phyloP scores from a whole-genome alignment of 2,797 vertebrate genomes.

The Petrocephalus schoutedeni region DNA sequence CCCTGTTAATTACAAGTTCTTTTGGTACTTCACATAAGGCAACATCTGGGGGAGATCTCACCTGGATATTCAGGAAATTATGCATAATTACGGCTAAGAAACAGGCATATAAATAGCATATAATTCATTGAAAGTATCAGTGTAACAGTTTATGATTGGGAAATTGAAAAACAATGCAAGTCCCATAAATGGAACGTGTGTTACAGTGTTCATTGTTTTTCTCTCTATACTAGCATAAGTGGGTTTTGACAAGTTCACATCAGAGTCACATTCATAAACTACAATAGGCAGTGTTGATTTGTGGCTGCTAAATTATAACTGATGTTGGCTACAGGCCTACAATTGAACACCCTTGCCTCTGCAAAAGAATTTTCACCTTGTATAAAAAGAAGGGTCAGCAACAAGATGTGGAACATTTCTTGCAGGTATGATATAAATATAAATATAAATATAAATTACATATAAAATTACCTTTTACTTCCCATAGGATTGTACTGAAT shows the following conservation, averaged over 20 bases:
- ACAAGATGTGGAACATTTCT: background rate
- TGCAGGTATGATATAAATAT: background rate
- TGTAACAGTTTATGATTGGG: background rate
- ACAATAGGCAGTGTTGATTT: background rate
- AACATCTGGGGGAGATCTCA: background rate
- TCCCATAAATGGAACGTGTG: background rate
- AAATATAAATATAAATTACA: too few species aligned
- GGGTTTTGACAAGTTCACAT: background rate
- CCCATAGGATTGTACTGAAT: background rate
- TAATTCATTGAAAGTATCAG: background rate
- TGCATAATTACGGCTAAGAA: background rate
- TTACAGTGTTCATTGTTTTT: background rate
- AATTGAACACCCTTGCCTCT: background rate
- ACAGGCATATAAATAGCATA: background rate
- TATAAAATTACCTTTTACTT: background rate
- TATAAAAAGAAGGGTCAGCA: background rate
- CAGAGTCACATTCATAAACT: background rate
- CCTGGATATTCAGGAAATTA: background rate
- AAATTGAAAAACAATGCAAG: background rate
- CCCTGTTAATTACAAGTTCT: background rate
- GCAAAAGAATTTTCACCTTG: background rate
- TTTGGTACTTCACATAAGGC: background rate
- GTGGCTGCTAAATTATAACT: background rate
- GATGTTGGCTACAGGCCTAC: background rate
- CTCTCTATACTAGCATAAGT: background rate